Evolutionary conservation across 2,797 vertebrate species (phyloP), one percentile per base, ranked within the genome.

Genomic region (Sternarchorhynchus goeldii): DNA sequence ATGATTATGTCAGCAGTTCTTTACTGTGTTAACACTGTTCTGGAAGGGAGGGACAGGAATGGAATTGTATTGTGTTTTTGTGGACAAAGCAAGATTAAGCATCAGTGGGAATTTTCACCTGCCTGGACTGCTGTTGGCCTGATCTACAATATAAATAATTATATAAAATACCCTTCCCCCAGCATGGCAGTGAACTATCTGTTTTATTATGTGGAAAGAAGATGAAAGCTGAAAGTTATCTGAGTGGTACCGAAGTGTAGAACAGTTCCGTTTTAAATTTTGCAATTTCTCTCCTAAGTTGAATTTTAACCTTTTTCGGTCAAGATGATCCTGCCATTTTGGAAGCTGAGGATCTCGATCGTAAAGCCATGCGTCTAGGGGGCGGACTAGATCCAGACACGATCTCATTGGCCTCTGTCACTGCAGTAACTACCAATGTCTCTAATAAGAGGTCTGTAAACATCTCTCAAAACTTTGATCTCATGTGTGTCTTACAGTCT

Each of bases 401-500:
- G 0, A 88, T 98, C 85, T 98, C 97, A 20, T 88, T 98, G 87
- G 97, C 97, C 25, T 99, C 97, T 0, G 94, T 98, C 89, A 99
- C 97, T 0, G 97, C 96, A 0, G 94, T 98, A 83, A 98, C 96
- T 86, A 98, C 95, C 83, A 97, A 99, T 0, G 94, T 99, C 85
- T 99, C 97, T 32, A 99, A 99, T 65, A 99, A 99, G 85, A 95
- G 97, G 97, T 98, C 81, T 86, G 78, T 31, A 45, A 25, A n/a
- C 14, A 50, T 50, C 32, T 53, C n/a, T 57, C 14, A 58, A 5
- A 65, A 18, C 14, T 34, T 20, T 74, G 20, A 34, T 65, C 21
- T 60, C 18, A 53, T 74, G 32, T 79, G 57, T 20, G 29, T 20
- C 17, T 50, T 50, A 12, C 12, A 50, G 45, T 50, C 34, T 36